Base-by-base conservation (phyloP, 2,888 invertebrate species). In the Athrips mouffetella region DNA sequence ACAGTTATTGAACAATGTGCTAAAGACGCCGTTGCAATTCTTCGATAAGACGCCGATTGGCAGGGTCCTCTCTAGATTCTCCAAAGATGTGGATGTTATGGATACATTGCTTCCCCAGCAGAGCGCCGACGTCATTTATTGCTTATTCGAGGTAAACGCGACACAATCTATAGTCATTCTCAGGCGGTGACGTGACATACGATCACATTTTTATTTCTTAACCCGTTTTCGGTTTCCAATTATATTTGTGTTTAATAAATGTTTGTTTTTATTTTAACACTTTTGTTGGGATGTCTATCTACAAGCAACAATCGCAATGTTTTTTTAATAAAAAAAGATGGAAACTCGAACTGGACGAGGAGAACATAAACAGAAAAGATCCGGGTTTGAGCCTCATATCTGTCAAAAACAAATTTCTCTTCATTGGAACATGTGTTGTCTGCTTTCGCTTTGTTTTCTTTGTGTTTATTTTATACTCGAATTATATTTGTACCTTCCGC, bases 31-130 rank as follows among this genome's bases (percentile, higher is more conserved):
- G 48, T 90, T 94, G 86, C 90, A 91, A 70, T 91, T 94, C 87
- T 95, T 93, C 85, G 95, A 95, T 79, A 92, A 91, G 62, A 95
- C 94, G 48, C 95, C 95, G 37, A 63, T 91, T 58, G 95, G 95
- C 74, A 89, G 95, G 61, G 91, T 95, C 63, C 86, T 95, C 51
- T 73, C 92, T 84, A 90, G 93, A 76, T 94, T 93, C 84, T 91
- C 93, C 76, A 92, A 93, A 91, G 94, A 94, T 81, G 84, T 94
- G 63, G 93, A 94, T 76, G 89, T 92, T 60, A 76, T 93, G 89
- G 94, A 94, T 80, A 90, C 90, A 65, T 89, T 89, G 66, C 89
- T 94, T 60, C 93, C 93, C 54, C 89, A 88, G 81, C 89, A 91
- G 84, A 84, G 91, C 76, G 85, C 90, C 63, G 92, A 93, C 89